A percentile compares a stretch with the other conserved stretches of the same genome.
These are phyloP conservation scores for Maconellicoccus hirsutus DNA, from an alignment of 1,140 invertebrate species.

Conservation along the genomic window DNA sequence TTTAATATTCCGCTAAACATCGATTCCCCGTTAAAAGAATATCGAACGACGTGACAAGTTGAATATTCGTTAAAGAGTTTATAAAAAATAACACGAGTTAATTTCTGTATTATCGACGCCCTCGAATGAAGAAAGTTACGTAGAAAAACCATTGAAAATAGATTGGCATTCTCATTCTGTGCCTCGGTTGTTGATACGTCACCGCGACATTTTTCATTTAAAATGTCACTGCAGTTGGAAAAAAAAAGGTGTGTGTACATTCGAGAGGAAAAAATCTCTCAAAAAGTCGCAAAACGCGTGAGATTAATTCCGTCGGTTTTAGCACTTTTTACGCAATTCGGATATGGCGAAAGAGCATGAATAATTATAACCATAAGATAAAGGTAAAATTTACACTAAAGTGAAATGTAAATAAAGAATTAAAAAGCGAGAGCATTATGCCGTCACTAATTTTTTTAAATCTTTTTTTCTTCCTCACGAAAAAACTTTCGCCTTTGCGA, in stretches of 20 bases:
- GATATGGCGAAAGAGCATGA: background rate
- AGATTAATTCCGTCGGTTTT: background rate
- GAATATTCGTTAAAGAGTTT: no score
- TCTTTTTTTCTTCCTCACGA: background rate
- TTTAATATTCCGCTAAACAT: no score
- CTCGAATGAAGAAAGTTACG: no score
- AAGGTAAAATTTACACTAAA: background rate
- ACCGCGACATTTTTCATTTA: no score
- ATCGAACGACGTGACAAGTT: no score
- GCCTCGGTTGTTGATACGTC: no score
- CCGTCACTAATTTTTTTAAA: background rate
- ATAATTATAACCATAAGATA: background rate
- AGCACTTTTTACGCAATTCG: background rate
- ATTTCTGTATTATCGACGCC: no score
- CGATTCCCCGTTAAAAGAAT: no score
- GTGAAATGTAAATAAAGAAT: background rate
- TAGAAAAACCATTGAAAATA: no score
- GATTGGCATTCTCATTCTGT: no score
- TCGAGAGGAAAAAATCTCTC: background rate
- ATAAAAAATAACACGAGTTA: no score
- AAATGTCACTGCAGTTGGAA: background rate
- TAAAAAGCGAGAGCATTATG: background rate
- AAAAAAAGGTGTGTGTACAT: background rate
- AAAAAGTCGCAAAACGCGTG: background rate
- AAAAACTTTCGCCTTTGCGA: background rate